Evolutionary conservation across 2,797 vertebrate species (phyloP), one percentile per base, ranked within the genome.

Genomic region (Typhlichthys subterraneus): DNA sequence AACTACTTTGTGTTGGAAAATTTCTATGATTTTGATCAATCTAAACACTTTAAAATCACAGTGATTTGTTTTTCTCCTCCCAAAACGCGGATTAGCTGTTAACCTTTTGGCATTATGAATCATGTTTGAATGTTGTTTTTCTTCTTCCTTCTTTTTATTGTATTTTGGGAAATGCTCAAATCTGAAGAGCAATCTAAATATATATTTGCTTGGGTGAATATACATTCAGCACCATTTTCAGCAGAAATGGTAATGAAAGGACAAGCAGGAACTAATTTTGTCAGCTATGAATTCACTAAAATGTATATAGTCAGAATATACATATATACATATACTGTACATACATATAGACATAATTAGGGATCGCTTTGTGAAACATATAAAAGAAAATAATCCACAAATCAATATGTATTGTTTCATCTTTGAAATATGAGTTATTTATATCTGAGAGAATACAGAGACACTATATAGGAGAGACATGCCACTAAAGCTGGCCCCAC

Each of bases 31-130:
- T 80, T 68, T 63, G 23, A 61, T 72, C 29, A 58, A 53, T 56
- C 74, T 47, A 64, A 68, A 65, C 70, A 60, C 47, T 54, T 57
- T 14, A 63, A 13, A 57, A 38, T 45, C 13, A 50, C 45, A 14
- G 9, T 38, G 17, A 58, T 58, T 69, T 42, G 29, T 31, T 12
- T 45, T 17, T 29, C n/a, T 33, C n/a, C 6, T 64, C 56, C 9
- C 53, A 59, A n/a, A 15, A 33, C 38, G 5, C 29, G 59, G 0
- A 53, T 75, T 45, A 54, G 33, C 47, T 72, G 29, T 73, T 75
- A 69, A 73, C 33, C 62, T 74, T 72, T 79, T 85, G 70, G 81
- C 75, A 73, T 84, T 77, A 13, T 14, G 59, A 71, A 47, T 50
- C 56, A 57, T 57, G 68, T 52, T 59, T 62, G 12, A 13, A 53